Percentiles rank a stretch among this genome's conserved stretches.
Evolutionary conservation across 2,888 invertebrate species (phyloP).

Genomic region (Athalia cordata): DNA sequence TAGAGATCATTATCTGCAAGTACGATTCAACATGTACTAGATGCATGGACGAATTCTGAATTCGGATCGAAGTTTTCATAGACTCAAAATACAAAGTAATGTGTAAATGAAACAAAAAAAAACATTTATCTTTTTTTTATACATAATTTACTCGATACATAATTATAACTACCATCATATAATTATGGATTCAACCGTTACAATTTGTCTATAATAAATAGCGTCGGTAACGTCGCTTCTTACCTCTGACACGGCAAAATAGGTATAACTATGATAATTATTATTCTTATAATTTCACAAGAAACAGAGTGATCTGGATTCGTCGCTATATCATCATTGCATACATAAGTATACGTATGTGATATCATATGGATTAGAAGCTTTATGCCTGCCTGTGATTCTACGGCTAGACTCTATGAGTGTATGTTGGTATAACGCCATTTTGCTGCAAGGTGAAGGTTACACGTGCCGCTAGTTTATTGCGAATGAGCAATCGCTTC

Average conservation of each 20-base stretch:
- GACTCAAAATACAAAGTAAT: conserved; percentile 6
- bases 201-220: conserved; percentile 60
- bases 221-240: conserved; percentile 62
- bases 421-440: no score
- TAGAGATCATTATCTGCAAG: no score
- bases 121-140: conserved; percentile 54
- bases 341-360: not conserved
- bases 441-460: no score
- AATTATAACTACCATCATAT: conserved; percentile 57
- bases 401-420: conserved; percentile 11
- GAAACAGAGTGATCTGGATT: conserved; percentile 24
- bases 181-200: conserved; percentile 53
- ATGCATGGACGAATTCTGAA: no score
- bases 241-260: conserved; percentile 52
- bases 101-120: conserved; percentile 9
- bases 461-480: no score
- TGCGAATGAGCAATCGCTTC: not conserved
- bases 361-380: not conserved
- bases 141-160: conserved; percentile 67
- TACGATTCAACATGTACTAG: no score
- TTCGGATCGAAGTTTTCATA: no score
- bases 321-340: conserved; percentile 5
- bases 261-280: conserved; percentile 13
- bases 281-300: not conserved
- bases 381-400: conserved; percentile 18